Percentiles rank a stretch among this genome's conserved stretches.
Evolutionary conservation across 2,113 vertebrate genomes (phyloP).

Genomic region (Aspidoscelis tigris): DNA sequence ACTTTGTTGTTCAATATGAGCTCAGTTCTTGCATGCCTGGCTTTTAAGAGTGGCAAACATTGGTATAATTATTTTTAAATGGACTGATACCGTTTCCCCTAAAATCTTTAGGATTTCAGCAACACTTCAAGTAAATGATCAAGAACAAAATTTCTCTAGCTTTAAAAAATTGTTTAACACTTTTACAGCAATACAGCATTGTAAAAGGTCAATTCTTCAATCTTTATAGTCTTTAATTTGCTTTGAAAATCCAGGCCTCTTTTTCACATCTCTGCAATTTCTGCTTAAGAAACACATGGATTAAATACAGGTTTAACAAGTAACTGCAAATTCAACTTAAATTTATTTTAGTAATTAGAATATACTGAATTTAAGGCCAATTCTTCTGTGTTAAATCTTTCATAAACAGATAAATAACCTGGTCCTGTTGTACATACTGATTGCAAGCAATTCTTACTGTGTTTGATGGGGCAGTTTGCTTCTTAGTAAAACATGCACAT

Average conservation of each 20-base stretch:
- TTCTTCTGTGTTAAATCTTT: no score
- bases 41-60: neutral
- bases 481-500: neutral
- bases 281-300: neutral
- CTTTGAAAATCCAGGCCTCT: neutral
- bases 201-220: no score
- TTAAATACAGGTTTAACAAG: neutral
- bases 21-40: neutral
- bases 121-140: neutral
- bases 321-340: neutral
- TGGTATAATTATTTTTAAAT: neutral
- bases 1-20: neutral
- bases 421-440: neutral
- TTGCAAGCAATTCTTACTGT: neutral
- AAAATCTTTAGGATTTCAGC: neutral
- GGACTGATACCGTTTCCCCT: neutral
- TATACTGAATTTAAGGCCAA: neutral
- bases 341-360: neutral
- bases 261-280: neutral
- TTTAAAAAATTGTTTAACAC: no score
- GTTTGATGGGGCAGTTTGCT: neutral
- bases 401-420: neutral
- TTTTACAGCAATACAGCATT: no score
- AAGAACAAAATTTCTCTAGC: no score
- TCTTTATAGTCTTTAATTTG: neutral